These are phyloP conservation scores for Diploptera punctata DNA, from an alignment of 2,888 invertebrate genomes.

Conservation along the genomic window DNA sequence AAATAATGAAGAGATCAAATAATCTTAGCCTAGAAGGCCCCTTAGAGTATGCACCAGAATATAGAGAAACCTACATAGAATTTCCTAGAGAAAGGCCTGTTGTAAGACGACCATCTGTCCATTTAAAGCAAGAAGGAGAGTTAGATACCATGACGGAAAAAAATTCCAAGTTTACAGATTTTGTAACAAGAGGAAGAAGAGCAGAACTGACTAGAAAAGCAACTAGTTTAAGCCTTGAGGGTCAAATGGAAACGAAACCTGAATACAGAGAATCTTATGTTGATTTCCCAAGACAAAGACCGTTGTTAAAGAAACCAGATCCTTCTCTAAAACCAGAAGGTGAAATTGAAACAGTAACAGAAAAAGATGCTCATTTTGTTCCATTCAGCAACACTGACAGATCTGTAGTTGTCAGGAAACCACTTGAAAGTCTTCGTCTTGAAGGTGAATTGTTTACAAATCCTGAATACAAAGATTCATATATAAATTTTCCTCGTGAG, in stretches of 20 bases:
- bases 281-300: slow-evolving; percentile 50
- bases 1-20: slow-evolving; percentile 44
- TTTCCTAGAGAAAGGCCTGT: slow-evolving; percentile 58
- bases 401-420: not conserved
- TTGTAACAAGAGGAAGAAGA: slow-evolving; percentile 42
- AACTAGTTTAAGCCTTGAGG: slow-evolving; percentile 56
- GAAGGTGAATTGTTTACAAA: slow-evolving; percentile 56
- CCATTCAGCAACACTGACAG: not conserved
- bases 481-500: slow-evolving; percentile 53
- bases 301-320: slow-evolving; percentile 17
- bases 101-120: slow-evolving; percentile 53
- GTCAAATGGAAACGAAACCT: slow-evolving; percentile 54
- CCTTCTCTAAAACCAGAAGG: slow-evolving; percentile 34
- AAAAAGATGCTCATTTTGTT: slow-evolving; percentile 23
- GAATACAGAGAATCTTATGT: slow-evolving; percentile 57
- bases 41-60: slow-evolving; percentile 53
- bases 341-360: slow-evolving; percentile 23
- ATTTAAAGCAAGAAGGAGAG: slow-evolving; percentile 28
- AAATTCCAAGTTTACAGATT: slow-evolving; percentile 22
- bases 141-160: slow-evolving; percentile 29
- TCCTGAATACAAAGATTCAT: slow-evolving; percentile 58
- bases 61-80: slow-evolving; percentile 55
- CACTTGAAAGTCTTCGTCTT: slow-evolving; percentile 44
- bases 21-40: slow-evolving; percentile 30
- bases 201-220: slow-evolving; percentile 54